phyloP scores from a whole-genome alignment of 2,113 vertebrate species.

The Poeciliopsis turrubarensis region DNA sequence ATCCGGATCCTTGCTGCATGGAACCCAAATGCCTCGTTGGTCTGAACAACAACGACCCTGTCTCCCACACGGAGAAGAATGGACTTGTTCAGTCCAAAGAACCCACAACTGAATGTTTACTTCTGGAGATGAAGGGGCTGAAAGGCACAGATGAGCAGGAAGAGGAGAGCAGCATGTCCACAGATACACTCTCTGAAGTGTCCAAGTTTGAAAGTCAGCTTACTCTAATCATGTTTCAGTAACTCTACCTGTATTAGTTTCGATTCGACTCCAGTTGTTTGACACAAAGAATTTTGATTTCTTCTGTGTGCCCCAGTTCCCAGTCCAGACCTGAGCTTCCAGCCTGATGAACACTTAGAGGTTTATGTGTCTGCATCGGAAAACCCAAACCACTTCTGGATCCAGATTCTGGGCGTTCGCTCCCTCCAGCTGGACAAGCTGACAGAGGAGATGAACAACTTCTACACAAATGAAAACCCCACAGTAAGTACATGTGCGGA shows the following conservation, averaged over 20 bases:
- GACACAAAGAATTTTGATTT: no score
- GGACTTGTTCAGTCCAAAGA: not conserved
- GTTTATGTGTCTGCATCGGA: conserved; percentile 89
- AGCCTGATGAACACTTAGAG: conserved; percentile 87
- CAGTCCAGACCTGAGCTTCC: conserved; percentile 90
- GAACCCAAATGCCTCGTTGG: conserved; percentile 28
- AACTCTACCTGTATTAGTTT: not conserved
- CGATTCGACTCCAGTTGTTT: not conserved
- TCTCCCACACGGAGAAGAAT: conserved; percentile 44
- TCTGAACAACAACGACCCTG: conserved; percentile 48
- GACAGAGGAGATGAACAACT: conserved; percentile 85
- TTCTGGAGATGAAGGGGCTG: not conserved
- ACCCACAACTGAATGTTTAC: not conserved
- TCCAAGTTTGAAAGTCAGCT: conserved; percentile 88
- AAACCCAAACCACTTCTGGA: conserved; percentile 91
- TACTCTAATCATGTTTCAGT: not conserved
- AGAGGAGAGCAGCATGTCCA: conserved; percentile 23
- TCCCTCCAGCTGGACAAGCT: conserved; percentile 89
- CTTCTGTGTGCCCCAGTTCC: conserved; percentile 78
- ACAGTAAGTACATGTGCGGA: conserved; percentile 60
- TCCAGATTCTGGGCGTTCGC: conserved; percentile 88
- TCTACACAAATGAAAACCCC: conserved; percentile 72
- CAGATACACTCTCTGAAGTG: conserved; percentile 58
- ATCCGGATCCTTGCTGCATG: conserved; percentile 21
- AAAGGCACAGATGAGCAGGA: conserved; percentile 17